Base-by-base conservation (phyloP, 2,797 vertebrate species). In the Sylvia borin region DNA sequence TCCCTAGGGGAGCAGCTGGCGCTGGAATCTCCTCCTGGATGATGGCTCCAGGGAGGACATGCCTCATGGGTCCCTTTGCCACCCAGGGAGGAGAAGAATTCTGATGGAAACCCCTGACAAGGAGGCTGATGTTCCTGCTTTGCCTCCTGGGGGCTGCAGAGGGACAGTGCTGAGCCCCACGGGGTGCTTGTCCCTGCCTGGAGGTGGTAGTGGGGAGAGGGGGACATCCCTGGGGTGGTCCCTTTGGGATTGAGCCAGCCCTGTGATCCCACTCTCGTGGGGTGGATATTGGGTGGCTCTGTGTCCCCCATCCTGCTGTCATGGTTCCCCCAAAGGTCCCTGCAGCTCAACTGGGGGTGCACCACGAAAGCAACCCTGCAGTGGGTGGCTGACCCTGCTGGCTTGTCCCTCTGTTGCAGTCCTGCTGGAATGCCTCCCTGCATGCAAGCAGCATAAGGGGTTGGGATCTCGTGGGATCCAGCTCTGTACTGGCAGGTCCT, bases 221-320 rank as follows among this genome's bases (percentile, higher is more conserved):
- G 42, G 32, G 27, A 48, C 36, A 40, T 90, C 60, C 50, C 57
- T 32, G 29, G 26, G 10, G 51, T 47, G n/a, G 24, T 55, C 12
- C 13, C 42, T 85, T 51, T 18, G 45, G 77, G 76, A 36, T 17
- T 71, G 78, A 85, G 58, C 13, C 47, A 78, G 50, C 50, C 34
- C 70, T 58, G 62, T 78, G 74, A 81, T 93, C 58, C 50, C 0
- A 0, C 8, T 91, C 74, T 54, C 0, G 0, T 25, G 55, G 48
- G 36, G 25, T 7, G 31, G 43, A 32, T 20, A 2, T 21, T 25
- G 27, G 65, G 38, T 1, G 9, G 47, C 75, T 82, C 47, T 0
- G 3, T 47, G 60, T 61, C 38, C 58, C 66, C 34, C 5, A 5
- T 64, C 31, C 43, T 70, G 34, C 48, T 84, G n/a, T 42, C 65